Evolutionary conservation across 2,888 invertebrate genomes (phyloP), one percentile per base, ranked within the genome.

Genomic region (Keiferia lycopersicella): DNA sequence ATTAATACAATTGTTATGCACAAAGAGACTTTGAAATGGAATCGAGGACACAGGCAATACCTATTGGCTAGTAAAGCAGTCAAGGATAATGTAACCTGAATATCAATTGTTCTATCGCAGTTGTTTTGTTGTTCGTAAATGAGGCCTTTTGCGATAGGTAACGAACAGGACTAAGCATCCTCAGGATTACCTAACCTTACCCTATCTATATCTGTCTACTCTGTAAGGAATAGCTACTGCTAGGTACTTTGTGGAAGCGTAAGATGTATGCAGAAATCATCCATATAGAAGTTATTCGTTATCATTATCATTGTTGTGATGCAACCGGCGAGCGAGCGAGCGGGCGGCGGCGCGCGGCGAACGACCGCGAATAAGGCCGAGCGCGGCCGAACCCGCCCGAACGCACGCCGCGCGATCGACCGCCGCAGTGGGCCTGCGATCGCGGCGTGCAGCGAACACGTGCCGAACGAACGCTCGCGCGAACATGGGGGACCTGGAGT

Each of bases 391-490:
- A 64, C 77, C 65, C 39, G 14, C 50, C 66, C 74, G 75, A 70
- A 58, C 66, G 62, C 41, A 39, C 45, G 59, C 61, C 67, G 65
- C 59, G 61, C 65, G 62, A 63, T 62, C 70, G 65, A 61, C 64
- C 67, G 64, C 63, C 62, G 69, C 73, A 72, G 75, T 74, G 63
- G 66, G 66, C 73, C 75, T 79, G 80, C 72, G 70, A 73, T 77
- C 76, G 72, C 70, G 75, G 34, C 70, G 73, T 76, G 84, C 34
- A 79, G 73, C 77, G 84, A 80, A 81, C 85, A 80, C 73, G 71
- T 68, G 65, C 65, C 73, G 61, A 62, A 62, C 53, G 51, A 34
- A 62, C 71, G 74, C 69, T 69, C 73, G 74, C 68, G 60, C 67
- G 51, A 50, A 51, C 57, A 59, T 84, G 84, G 59, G 72, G 0